phyloP scores from a whole-genome alignment of 2,888 invertebrate genomes.

The Drosophila atroscutellata region DNA sequence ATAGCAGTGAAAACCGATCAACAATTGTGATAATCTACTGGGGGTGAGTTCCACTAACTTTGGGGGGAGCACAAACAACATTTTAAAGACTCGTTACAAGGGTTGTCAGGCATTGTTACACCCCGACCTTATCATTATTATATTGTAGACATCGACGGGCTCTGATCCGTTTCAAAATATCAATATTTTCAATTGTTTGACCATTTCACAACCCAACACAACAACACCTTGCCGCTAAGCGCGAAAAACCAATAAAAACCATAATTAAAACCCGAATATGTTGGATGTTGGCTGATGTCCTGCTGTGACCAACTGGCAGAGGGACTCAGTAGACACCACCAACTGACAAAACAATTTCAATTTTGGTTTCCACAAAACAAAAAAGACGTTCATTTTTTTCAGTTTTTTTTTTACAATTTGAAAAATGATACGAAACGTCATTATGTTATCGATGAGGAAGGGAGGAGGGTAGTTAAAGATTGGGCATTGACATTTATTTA shows the following conservation, averaged over 20 bases:
- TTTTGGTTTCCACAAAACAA: slow-evolving; percentile 61
- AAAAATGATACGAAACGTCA: slow-evolving; percentile 83
- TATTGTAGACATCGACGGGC: slow-evolving; percentile 23
- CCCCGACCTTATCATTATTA: slow-evolving; percentile 26
- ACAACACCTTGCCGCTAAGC: slow-evolving; percentile 62
- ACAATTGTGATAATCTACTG: slow-evolving; percentile 64
- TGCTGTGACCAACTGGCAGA: slow-evolving; percentile 67
- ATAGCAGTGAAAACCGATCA: slow-evolving; percentile 39
- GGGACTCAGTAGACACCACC: slow-evolving; percentile 66
- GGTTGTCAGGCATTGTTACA: slow-evolving; percentile 48
- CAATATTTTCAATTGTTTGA: slow-evolving; percentile 73
- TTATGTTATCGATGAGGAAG: slow-evolving; percentile 70
- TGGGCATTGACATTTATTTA: slow-evolving; percentile 80
- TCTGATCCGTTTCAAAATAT: slow-evolving; percentile 59
- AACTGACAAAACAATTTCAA: slow-evolving; percentile 82
- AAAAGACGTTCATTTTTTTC: slow-evolving; percentile 42
- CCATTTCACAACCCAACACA: slow-evolving; percentile 49
- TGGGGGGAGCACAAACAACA: slow-evolving; percentile 18
- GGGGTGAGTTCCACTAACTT: slow-evolving; percentile 28
- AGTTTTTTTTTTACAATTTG: slow-evolving; percentile 63
- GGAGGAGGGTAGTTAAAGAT: slow-evolving; percentile 1
- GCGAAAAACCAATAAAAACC: slow-evolving; percentile 77
- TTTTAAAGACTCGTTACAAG: slow-evolving; percentile 58
- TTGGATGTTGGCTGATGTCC: slow-evolving; percentile 68
- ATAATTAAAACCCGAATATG: slow-evolving; percentile 82